Base-by-base conservation (phyloP, 1,140 invertebrate genomes). In the Pissodes strobi region DNA sequence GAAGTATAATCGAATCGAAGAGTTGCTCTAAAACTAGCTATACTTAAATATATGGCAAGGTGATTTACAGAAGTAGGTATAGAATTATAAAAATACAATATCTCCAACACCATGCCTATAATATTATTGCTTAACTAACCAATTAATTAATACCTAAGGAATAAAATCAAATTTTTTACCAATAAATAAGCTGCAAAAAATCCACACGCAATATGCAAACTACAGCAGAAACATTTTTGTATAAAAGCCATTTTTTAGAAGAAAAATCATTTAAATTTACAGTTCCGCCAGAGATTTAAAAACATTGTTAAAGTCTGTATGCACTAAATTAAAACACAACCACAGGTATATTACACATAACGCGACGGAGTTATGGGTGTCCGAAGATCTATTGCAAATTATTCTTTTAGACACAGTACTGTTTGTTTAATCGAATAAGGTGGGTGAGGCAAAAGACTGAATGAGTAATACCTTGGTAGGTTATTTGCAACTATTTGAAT, bases 181-280 rank as follows among this genome's bases (percentile, higher is more conserved):
- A 76, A 51, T 37, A 76, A 57, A 64, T 76, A 76, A 27, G 72
- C 66, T 22, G 71, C 71, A 27, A 76, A 72, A 70, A 76, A 76
- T 74, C 74, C 74, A 37, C 70, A 69, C 6, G 72, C 74, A 39
- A 76, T 76, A 10, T 70, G 72, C 55, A 76, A 53, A 64, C 74
- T 74, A 66, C 74, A 76, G 57, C 74, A 76, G 58, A 76, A 76
- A 67, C 74, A 74, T 15, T 66, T 67, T 63, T 72, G 62, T 18
- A 74, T 59, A 57, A 74, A 67, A 38, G 72, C 72, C 72, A 74
- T 74, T 60, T 61, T 68, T 49, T 19, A 9, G 15, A 51, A 23
- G 22, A 51, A 59, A 30, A 37, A 18, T 62, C 46, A 57, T 65
- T 48, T 58, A 56, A 67, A 64, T 39, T 63, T 52, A 18, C 53